phyloP scores from a whole-genome alignment of 2,888 invertebrate species.

The Schrankia costaestrigalis region DNA sequence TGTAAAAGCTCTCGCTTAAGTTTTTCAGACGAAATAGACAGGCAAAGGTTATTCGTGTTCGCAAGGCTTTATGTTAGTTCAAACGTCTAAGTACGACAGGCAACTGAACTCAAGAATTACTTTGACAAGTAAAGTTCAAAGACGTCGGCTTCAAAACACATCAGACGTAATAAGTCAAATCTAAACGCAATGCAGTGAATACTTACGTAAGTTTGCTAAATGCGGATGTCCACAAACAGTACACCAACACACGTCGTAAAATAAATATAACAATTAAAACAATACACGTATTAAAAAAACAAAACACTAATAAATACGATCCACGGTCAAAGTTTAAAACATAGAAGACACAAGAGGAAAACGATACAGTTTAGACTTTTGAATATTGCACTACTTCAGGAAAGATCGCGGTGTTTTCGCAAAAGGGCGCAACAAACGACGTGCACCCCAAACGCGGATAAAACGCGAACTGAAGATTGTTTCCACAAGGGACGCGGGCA shows the following conservation, averaged over 20 bases:
- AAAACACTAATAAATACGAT: constrained; percentile 31
- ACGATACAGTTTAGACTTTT: constrained; percentile 55
- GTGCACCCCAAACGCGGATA: constrained; percentile 37
- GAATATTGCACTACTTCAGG: constrained; percentile 65
- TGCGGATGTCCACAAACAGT: constrained; percentile 46
- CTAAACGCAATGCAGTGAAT: constrained; percentile 74
- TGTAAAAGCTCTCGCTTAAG: constrained; percentile 25
- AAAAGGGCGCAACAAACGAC: constrained; percentile 27
- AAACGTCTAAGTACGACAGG: no score
- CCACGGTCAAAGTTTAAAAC: constrained; percentile 29
- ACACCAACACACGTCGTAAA: constrained; percentile 47
- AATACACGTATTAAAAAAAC: constrained; percentile 31
- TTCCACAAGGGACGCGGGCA: constrained; percentile 43
- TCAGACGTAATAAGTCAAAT: constrained; percentile 24
- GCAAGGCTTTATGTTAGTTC: no score
- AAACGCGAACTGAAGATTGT: constrained; percentile 55
- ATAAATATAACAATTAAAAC: constrained; percentile 36
- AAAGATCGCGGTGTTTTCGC: constrained; percentile 57
- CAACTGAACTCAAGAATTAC: not conserved
- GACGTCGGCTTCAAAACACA: constrained; percentile 3
- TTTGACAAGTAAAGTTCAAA: constrained; percentile 5
- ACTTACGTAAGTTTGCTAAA: constrained; percentile 74
- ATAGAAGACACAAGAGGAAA: constrained; percentile 41
- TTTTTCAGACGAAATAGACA: constrained; percentile 22
- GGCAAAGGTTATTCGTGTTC: constrained; percentile 16